Evolutionary conservation across 2,113 vertebrate species (phyloP), one percentile per base, ranked within the genome.

Genomic region (Chionodraco myersi): DNA sequence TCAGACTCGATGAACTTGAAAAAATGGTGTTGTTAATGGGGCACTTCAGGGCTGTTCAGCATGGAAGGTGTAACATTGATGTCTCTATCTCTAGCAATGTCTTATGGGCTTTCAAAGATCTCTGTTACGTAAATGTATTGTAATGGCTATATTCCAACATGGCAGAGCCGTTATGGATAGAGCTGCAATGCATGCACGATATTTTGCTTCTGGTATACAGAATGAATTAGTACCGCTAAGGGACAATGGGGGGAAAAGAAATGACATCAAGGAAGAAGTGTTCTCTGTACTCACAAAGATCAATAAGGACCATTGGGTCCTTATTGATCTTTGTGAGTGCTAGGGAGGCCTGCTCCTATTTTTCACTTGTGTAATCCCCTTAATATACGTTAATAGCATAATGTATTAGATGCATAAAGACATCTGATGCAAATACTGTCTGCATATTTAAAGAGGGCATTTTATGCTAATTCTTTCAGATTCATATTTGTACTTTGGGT

Each of bases 1-100:
- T 71, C 76, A 68, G 45, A 75, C 59, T 72, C 53, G 18, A 56
- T 75, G 57, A 77, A 77, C 65, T 72, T 48, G 14, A 65, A 78
- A 41, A 76, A 71, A 78, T 26, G 11, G 34, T 53, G 61, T 70
- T 41, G 13, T 53, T 57, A 79, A 68, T 69, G 59, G 45, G 53
- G 14, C 26, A 48, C 75, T 75, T 21, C 72, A 47, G 52, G 59
- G 52, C 53, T 45, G 26, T 66, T 5, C 11, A 64, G 44, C 61
- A 26, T 26, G 62, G 12, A 26, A 15, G 16, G 44, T 36, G 5
- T 54, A 52, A 41, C 36, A 56, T 16, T 1, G 48, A 30, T 48
- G 23, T 23, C 21, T 52, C 54, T 47, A 59, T 77, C 52, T 52
- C 16, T n/a, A 45, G 26, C 5, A 13, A 67, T 48, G 51, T 66